phyloP scores from a whole-genome alignment of 2,888 invertebrate genomes.

The Nephrotoma appendiculata region DNA sequence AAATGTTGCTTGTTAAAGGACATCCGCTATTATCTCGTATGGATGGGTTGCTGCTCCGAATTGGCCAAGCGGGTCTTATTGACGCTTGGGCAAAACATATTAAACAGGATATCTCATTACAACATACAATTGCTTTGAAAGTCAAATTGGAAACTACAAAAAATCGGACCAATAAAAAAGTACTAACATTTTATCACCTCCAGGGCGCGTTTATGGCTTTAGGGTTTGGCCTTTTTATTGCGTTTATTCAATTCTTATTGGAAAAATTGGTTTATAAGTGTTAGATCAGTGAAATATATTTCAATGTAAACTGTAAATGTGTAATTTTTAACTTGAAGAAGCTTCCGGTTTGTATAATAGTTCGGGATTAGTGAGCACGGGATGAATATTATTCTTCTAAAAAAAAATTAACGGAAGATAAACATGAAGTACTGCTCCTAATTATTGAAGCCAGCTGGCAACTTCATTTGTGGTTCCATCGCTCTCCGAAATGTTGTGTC shows the following conservation, averaged over 20 bases:
- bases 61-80: background rate
- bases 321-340: too few species aligned
- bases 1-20: slow-evolving; percentile 2
- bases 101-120: background rate
- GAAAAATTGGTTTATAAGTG: background rate
- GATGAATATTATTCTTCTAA: too few species aligned
- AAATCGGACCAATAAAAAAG: background rate
- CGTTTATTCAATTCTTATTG: background rate
- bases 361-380: too few species aligned
- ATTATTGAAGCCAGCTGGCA: too few species aligned
- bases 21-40: background rate
- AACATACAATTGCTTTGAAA: background rate
- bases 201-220: slow-evolving; percentile 2
- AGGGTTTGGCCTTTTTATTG: background rate
- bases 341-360: too few species aligned
- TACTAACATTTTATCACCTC: background rate
- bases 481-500: too few species aligned
- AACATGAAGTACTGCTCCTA: too few species aligned
- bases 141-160: background rate
- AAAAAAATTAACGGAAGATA: too few species aligned
- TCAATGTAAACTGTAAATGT: background rate
- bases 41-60: background rate
- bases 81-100: background rate
- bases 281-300: background rate
- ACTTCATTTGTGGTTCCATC: too few species aligned